Evolutionary conservation across 2,888 invertebrate genomes (phyloP), one percentile per base, ranked within the genome.

Genomic region (Napeogenes inachia): DNA sequence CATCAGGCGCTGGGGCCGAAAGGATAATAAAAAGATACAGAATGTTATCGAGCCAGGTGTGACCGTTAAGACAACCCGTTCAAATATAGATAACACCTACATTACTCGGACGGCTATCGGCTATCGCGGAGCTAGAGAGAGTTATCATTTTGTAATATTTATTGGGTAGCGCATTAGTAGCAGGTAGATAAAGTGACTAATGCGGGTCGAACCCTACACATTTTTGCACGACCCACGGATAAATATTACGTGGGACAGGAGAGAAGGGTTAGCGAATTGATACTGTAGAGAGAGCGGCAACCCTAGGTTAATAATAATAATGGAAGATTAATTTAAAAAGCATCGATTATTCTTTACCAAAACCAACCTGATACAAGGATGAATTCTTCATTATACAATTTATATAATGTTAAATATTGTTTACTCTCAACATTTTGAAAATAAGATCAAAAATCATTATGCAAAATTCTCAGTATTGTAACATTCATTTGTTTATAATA

Each of bases 71-170:
- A 57, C 57, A 54, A 57, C 53, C 64, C 60, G 59, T 59, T 54
- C 62, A 57, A 68, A 69, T 69, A 70, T 70, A 71, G 76, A 70
- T 72, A 71, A 65, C 67, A 56, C 33, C 54, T 60, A 65, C 61
- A 71, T 68, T 68, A 71, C 54, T 68, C 68, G 58, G 56, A 59
- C 66, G 64, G 64, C 63, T 73, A 69, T 68, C 71, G 42, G 5
- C 62, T 74, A 68, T 68, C 65, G 66, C 73, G 73, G 73, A 65
- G 66, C 70, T 69, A 73, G 66, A 73, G 67, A 71, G 68, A 75
- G 79, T 77, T 83, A 85, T 84, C 82, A 84, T 85, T 80, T 81
- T 73, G 78, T 76, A 75, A 80, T 85, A 86, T 85, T 85, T 86
- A 87, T 84, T 79, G 79, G 73, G 71, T 64, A 71, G 70, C 62